phyloP scores from a whole-genome alignment of 2,888 invertebrate genomes.

The Zhengitettix transpicula region DNA sequence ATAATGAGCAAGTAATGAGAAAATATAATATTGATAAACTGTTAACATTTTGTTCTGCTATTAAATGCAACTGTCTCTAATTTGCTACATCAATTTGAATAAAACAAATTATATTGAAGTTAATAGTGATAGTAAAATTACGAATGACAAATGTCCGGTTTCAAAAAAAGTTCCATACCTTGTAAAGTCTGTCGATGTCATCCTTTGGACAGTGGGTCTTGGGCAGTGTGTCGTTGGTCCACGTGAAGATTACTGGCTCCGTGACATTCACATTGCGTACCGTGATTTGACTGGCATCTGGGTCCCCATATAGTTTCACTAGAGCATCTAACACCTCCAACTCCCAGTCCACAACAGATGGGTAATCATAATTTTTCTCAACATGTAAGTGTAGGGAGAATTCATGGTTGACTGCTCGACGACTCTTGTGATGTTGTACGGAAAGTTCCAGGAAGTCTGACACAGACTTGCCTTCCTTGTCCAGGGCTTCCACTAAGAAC shows the following conservation, averaged over 20 bases:
- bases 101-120: too few species aligned
- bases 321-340: slow-evolving; percentile 46
- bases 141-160: too few species aligned
- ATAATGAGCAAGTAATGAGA: too few species aligned
- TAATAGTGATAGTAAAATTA: neutral
- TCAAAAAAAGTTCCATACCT: slow-evolving; percentile 34
- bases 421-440: slow-evolving; percentile 66
- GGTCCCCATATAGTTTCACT: slow-evolving; percentile 36
- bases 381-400: slow-evolving; percentile 53
- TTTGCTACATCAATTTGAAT: too few species aligned
- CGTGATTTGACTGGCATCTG: slow-evolving; percentile 45
- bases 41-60: too few species aligned
- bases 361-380: slow-evolving; percentile 39
- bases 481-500: slow-evolving; percentile 63
- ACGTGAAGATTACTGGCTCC: slow-evolving; percentile 50
- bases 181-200: slow-evolving; percentile 50
- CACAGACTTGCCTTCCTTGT: slow-evolving; percentile 55
- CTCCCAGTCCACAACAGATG: slow-evolving; percentile 62
- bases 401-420: slow-evolving; percentile 66
- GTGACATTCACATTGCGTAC: slow-evolving; percentile 41
- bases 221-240: slow-evolving; percentile 75
- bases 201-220: slow-evolving; percentile 60
- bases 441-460: slow-evolving; percentile 52
- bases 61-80: too few species aligned
- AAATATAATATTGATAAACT: too few species aligned